These are phyloP conservation scores for Stomorhina lunata DNA, from an alignment of 2,888 invertebrate genomes.

Conservation along the genomic window DNA sequence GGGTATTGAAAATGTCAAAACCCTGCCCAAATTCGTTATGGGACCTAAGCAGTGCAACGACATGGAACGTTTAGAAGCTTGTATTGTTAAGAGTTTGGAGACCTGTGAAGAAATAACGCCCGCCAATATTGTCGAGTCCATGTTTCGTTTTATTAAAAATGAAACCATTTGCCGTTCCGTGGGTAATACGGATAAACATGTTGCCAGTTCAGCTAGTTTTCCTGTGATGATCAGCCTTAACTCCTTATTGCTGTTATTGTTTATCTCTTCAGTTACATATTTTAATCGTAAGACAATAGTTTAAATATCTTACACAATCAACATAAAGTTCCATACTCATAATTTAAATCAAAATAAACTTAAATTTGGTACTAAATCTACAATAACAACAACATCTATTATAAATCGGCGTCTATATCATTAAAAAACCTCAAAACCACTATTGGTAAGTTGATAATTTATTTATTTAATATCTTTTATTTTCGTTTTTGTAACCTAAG, in stretches of 20 bases:
- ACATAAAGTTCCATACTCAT: not conserved
- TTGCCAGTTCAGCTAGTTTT: slow-evolving; percentile 6
- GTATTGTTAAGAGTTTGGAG: slow-evolving; percentile 75
- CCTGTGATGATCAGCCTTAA: slow-evolving; percentile 26
- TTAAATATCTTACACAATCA: slow-evolving; percentile 20
- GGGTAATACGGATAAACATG: slow-evolving; percentile 48
- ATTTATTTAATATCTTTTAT: too few species aligned
- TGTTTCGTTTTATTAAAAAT: slow-evolving; percentile 77
- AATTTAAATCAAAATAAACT: not conserved
- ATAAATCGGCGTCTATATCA: not conserved
- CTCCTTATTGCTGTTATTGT: slow-evolving; percentile 5
- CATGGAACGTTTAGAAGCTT: slow-evolving; percentile 73
- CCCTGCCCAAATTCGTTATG: slow-evolving; percentile 83
- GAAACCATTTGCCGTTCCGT: slow-evolving; percentile 75
- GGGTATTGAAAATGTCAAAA: slow-evolving; percentile 78
- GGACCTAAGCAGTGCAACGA: slow-evolving; percentile 80
- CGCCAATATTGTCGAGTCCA: slow-evolving; percentile 77
- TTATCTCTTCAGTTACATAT: slow-evolving; percentile 32
- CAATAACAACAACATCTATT: slow-evolving; percentile 11
- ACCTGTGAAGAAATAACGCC: slow-evolving; percentile 76
- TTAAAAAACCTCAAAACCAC: not conserved
- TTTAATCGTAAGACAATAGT: slow-evolving; percentile 33
- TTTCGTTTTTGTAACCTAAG: too few species aligned
- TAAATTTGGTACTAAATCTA: slow-evolving; percentile 3
- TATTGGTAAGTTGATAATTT: slow-evolving; percentile 36